Percentiles rank a stretch among this genome's conserved stretches.
These are phyloP conservation scores for Phoeniculus purpureus DNA, from an alignment of 2,797 vertebrate genomes.

Conservation along the genomic window DNA sequence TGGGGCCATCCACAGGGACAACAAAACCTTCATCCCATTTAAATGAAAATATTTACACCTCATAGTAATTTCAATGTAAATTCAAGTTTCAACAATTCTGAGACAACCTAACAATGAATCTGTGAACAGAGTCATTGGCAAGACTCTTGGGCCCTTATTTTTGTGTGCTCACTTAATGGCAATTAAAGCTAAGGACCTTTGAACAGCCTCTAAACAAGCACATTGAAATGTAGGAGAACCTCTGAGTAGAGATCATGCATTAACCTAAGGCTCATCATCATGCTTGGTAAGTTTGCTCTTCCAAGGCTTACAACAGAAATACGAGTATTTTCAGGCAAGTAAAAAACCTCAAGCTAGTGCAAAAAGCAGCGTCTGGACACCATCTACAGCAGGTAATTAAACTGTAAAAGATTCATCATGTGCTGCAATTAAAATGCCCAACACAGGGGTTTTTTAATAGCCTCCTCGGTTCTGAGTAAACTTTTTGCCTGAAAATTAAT, in stretches of 20 bases:
- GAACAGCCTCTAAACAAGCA: slow-evolving; percentile 63
- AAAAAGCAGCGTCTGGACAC: slow-evolving; percentile 48
- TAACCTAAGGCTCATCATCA: slow-evolving; percentile 61
- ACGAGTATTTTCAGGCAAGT: slow-evolving; percentile 57
- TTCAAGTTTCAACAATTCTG: background rate
- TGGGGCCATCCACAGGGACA: background rate
- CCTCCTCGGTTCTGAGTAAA: slow-evolving; percentile 19
- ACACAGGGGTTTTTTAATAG: slow-evolving; percentile 39
- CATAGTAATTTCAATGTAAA: background rate
- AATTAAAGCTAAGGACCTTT: slow-evolving; percentile 68
- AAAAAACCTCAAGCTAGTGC: slow-evolving; percentile 52
- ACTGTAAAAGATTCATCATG: slow-evolving; percentile 64
- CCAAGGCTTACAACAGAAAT: slow-evolving; percentile 56
- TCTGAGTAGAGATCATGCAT: slow-evolving; percentile 52
- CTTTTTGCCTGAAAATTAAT: background rate
- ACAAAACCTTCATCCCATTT: background rate
- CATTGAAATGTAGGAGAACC: slow-evolving; percentile 50
- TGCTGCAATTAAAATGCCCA: slow-evolving; percentile 52
- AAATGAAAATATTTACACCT: background rate
- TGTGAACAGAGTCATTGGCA: slow-evolving; percentile 52
- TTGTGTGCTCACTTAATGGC: slow-evolving; percentile 47
- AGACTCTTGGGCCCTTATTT: slow-evolving; percentile 36
- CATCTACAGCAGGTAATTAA: slow-evolving; percentile 53
- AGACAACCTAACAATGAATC: background rate
- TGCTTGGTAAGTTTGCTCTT: slow-evolving; percentile 51